Base-by-base conservation (phyloP, 2,888 invertebrate genomes). In the Conistra vaccinii region DNA sequence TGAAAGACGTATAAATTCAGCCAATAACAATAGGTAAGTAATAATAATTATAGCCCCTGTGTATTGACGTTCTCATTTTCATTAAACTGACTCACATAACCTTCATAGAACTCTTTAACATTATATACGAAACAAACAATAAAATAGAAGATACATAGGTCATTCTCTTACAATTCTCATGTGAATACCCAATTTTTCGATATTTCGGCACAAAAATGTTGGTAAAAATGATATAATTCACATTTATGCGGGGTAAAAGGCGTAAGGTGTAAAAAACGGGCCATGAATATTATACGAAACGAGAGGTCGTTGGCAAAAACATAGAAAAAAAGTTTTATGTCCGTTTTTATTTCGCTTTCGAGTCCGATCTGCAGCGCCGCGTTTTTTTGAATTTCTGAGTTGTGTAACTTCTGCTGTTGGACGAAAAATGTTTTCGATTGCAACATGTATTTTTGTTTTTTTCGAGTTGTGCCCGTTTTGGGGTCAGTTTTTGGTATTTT, bases 261-360 rank as follows among this genome's bases (percentile, higher is more conserved):
- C 77, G 80, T 85, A 87, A 90, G 85, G 88, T 88, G 88, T 84
- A 88, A 89, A 88, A 89, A 90, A 85, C 86, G 57, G 73, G 77
- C 82, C 81, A 90, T 91, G 90, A 90, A 91, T 91, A 90, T 90
- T 90, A 88, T 86, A 86, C 80, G 84, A 88, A 89, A 89, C 85
- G 81, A 77, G 81, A 85, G 87, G 84, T 83, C 86, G 89, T 86
- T 87, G 69, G 80, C 82, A 83, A 85, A 86, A 88, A 87, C 83
- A 82, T 81, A 81, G 81, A 85, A 87, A 87, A 90, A 87, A 80
- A 85, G 72, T 86, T 89, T 83, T 83, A 88, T 78, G 83, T 72
- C 73, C 81, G 71, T 86, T 88, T 88, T 90, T 89, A 87, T 89
- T 89, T 81, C 69, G 83, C 77, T 65, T 69, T 71, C 62, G 69